phyloP scores from a whole-genome alignment of 2,113 vertebrate species.

The Rhinichthys klamathensis region DNA sequence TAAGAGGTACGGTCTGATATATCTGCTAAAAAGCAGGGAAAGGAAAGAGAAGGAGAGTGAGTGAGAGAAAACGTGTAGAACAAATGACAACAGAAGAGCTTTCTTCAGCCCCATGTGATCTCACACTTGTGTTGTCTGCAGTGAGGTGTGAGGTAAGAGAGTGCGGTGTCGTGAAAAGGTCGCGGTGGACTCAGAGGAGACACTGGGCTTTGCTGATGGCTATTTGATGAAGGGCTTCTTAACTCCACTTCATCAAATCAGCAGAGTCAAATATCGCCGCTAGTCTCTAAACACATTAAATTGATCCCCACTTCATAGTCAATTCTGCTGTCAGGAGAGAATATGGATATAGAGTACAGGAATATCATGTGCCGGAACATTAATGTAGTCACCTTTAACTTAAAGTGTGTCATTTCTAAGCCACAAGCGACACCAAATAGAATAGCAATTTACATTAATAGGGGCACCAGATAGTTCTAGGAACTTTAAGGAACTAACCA shows the following conservation, averaged over 20 bases:
- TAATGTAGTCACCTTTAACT: not conserved
- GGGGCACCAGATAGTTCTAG: too few species aligned
- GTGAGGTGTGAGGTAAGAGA: not conserved
- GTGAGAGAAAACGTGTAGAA: constrained; percentile 22
- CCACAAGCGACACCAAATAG: not conserved
- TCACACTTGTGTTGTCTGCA: not conserved
- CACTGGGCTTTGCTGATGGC: constrained; percentile 57
- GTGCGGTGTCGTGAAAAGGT: not conserved
- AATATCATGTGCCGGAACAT: not conserved
- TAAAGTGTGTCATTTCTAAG: not conserved
- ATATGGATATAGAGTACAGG: not conserved
- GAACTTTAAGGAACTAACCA: too few species aligned
- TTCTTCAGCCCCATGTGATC: not conserved
- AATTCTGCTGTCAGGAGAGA: not conserved
- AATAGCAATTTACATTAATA: not conserved
- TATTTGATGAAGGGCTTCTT: constrained; percentile 59
- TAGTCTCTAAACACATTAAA: constrained; percentile 22
- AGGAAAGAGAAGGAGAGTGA: constrained; percentile 37
- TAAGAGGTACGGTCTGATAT: too few species aligned
- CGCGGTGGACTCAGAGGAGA: not conserved
- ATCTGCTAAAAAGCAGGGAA: not conserved
- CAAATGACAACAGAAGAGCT: not conserved
- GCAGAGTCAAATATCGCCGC: constrained; percentile 28
- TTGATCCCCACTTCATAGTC: constrained; percentile 16
- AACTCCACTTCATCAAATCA: constrained; percentile 41